A percentile compares a stretch with the other conserved stretches of the same genome.
phyloP scores from a whole-genome alignment of 1,140 invertebrate species.

The Zaprionus inermis region DNA sequence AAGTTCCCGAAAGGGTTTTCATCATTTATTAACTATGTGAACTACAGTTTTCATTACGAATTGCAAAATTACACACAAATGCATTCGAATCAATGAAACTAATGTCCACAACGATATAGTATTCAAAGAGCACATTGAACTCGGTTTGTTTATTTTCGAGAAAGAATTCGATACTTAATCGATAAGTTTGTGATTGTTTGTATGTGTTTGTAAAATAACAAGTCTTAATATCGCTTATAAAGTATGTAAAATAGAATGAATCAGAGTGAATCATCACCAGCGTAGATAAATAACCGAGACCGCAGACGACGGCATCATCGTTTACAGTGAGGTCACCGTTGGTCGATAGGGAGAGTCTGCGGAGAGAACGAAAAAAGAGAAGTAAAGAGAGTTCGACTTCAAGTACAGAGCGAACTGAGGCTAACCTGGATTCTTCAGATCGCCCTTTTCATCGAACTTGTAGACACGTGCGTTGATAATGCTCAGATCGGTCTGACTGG shows the following conservation, averaged over 20 bases:
- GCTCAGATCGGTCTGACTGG: conserved; percentile 71
- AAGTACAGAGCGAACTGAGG: not conserved
- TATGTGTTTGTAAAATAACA: conserved; percentile 23
- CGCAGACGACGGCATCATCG: conserved; percentile 6
- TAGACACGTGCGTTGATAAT: conserved; percentile 72
- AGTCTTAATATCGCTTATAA: conserved; percentile 43
- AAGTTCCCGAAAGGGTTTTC: not conserved
- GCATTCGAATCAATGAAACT: not conserved
- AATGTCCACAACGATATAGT: not conserved
- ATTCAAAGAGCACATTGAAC: not conserved
- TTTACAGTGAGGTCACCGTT: conserved; percentile 70
- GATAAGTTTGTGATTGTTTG: conserved; percentile 17
- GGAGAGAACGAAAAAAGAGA: not conserved
- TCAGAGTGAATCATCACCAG: conserved; percentile 14
- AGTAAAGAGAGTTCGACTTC: not conserved
- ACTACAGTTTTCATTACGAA: not conserved
- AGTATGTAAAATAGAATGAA: conserved; percentile 14
- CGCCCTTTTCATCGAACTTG: conserved; percentile 72
- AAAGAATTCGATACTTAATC: conserved; percentile 20
- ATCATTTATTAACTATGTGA: conserved; percentile 1
- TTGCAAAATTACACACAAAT: not conserved
- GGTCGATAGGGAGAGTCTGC: conserved; percentile 67
- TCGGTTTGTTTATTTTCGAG: conserved; percentile 15
- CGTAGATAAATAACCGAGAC: not conserved
- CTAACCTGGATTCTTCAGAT: conserved; percentile 62